Base-by-base conservation (phyloP, 2,113 vertebrate species). In the Malurus cyaneus region DNA sequence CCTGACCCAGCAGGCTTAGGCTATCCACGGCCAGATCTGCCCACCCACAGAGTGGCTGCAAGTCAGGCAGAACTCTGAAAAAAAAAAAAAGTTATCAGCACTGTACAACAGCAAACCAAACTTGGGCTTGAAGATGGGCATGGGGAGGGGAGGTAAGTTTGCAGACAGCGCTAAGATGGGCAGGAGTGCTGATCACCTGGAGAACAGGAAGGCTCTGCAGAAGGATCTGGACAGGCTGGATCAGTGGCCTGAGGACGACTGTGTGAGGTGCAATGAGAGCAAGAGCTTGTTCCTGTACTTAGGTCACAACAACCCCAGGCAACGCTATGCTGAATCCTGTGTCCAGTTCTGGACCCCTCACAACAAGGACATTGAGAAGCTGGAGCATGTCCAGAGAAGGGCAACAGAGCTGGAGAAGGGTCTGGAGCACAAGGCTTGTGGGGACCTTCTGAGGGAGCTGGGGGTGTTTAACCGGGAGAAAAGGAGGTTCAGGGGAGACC, bases 381-480 rank as follows among this genome's bases (percentile, higher is more conserved):
- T 61, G 14, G 24, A 74, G 28, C 0, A 0, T 2, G 7, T 67
- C n/a, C 53, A 61, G 1, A 60, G 47, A 41, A 73, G 6, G 24
- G 15, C 8, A 46, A 8, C 1, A 3, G 34, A 49, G 17, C 12
- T 57, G n/a, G 1, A 12, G 25, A 29, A 34, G 13, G 20, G 31
- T 76, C 20, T 56, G 66, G 25, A 64, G 25, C 34, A 36, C 53
- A 74, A 46, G 16, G 25, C 9, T 42, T 41, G 4, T n/a, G 39
- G 24, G 29, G 36, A 28, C 16, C 12, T 14, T 23, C 36, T 44
- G 62, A 77, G 46, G 32, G 4, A 47, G 9, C 29, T 49, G 29
- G 14, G 7, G 12, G 4, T 47, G 49, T 32, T 84, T 11, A 73
- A 11, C 14, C 14, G 23, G n/a, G 41, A 54, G 31, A 60, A 42